Base-by-base conservation (phyloP, 2,888 invertebrate species). In the Drosophila imparisetae region DNA sequence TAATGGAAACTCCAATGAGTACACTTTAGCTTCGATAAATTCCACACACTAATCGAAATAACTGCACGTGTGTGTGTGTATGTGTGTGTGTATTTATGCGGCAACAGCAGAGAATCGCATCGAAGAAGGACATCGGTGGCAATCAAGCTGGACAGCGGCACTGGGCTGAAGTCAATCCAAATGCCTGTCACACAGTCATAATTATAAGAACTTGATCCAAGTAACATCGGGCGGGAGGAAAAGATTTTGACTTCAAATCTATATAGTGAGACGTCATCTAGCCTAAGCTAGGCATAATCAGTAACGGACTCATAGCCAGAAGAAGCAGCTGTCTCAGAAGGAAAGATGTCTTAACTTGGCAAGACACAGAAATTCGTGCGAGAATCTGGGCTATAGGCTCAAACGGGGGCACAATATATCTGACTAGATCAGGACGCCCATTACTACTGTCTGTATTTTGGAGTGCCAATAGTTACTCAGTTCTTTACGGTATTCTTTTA, bases 21-120 rank as follows among this genome's bases (percentile, higher is more conserved):
- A 60, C 69, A 40, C 58, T 30, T 42, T 32, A 18, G 50, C 53
- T 57, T 34, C 68, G 45, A 30, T 59, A 58, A 68, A 58, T 32
- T 36, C 21, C 34, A 42, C 21, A 8, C n/a, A 53, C 61, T 61
- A 61, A 61, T 61, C 40, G 34, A 18, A 55, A 38, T 30, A 29
- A 34, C 34, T 21, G 2, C 8, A 27, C 24, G 13, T 21, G 13
- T 45, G 21, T 13, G 7, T 42, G 42, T 21, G 42, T 8, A 6
- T 42, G 42, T 42, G n/a, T 21, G 2, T 40, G 40, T n/a, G 11
- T 7, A 21, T 45, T 45, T 21, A 45, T 21, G 13, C 45, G 13
- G 45, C 24, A 24, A 6, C 15, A 24, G 15, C 7, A 8, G 15
- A 24, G 8, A 24, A 24, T 15, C 15, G 24, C 24, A 45, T 45